Conservation (phyloP, 2,797 vertebrate genomes). For the Darevskia mixta region DNA sequence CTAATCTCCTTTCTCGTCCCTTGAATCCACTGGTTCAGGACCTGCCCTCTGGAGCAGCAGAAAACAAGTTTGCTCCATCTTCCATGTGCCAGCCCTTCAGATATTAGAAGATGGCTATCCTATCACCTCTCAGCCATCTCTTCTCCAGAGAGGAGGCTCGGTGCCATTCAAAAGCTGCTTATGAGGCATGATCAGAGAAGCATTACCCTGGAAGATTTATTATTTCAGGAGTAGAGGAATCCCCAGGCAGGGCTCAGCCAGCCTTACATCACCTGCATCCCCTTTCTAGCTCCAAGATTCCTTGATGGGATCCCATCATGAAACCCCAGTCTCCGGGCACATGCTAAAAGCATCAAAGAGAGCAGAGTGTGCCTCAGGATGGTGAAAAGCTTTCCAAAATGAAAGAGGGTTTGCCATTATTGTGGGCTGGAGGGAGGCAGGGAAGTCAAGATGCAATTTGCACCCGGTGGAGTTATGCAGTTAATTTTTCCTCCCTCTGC, state of each 20-base stretch:
- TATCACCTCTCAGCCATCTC: too few relatives aligned
- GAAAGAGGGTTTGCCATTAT: too few relatives aligned
- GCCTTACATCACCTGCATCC: neutral
- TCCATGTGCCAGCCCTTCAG: too few relatives aligned
- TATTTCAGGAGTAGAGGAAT: neutral
- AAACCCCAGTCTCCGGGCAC: neutral
- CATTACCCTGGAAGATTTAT: neutral
- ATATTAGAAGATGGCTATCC: too few relatives aligned
- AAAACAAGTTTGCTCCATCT: too few relatives aligned
- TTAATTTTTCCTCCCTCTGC: neutral
- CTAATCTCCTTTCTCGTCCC: too few relatives aligned
- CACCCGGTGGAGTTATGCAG: neutral
- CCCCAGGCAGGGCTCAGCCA: neutral
- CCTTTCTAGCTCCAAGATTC: neutral
- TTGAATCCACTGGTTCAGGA: too few relatives aligned
- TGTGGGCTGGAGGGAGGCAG: neutral
- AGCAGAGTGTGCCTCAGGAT: neutral
- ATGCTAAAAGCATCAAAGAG: neutral
- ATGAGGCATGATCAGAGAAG: neutral
- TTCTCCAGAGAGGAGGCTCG: too few relatives aligned
- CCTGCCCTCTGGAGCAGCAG: too few relatives aligned
- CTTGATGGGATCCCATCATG: neutral
- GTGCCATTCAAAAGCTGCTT: neutral
- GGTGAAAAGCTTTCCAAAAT: neutral
- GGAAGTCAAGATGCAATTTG: neutral